phyloP scores from a whole-genome alignment of 2,797 vertebrate genomes.

The Hozukius guyotensis region DNA sequence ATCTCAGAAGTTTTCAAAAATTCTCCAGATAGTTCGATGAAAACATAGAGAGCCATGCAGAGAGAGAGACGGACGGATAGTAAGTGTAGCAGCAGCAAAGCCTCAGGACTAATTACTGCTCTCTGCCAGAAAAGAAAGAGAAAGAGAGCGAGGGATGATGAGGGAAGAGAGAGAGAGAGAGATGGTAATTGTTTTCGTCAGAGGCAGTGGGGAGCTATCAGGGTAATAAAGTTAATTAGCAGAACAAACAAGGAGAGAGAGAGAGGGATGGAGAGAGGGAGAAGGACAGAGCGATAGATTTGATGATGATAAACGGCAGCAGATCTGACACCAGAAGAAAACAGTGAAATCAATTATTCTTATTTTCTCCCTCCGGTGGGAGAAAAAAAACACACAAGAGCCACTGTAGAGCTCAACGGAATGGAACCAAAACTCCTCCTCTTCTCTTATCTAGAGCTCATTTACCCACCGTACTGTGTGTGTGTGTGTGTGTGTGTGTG shows the following conservation, averaged over 20 bases:
- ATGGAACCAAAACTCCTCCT: constrained; percentile 52
- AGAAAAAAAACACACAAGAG: constrained; percentile 15
- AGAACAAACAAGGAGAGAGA: constrained; percentile 81
- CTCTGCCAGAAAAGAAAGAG: constrained; percentile 77
- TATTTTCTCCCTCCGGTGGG: constrained; percentile 53
- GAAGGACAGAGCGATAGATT: constrained; percentile 87
- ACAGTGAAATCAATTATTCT: constrained; percentile 81
- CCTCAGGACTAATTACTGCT: constrained; percentile 71
- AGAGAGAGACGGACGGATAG: constrained; percentile 1
- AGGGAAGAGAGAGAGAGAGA: constrained; percentile 51
- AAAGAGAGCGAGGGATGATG: constrained; percentile 42
- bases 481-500: neutral
- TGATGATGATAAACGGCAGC: constrained; percentile 85
- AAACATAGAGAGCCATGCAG: neutral
- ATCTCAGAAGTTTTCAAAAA: neutral
- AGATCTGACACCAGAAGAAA: constrained; percentile 88
- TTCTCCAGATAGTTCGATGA: neutral
- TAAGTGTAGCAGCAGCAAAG: constrained; percentile 20
- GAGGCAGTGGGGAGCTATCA: constrained; percentile 99
- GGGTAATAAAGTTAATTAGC: constrained; percentile 99
- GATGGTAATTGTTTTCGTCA: constrained; percentile 98
- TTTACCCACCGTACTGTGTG: constrained; percentile 24
- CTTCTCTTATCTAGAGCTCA: constrained; percentile 57
- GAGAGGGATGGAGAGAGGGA: constrained; percentile 36
- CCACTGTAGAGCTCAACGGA: constrained; percentile 37